phyloP scores from a whole-genome alignment of 1,140 invertebrate species.

The Drosophila jambulina region DNA sequence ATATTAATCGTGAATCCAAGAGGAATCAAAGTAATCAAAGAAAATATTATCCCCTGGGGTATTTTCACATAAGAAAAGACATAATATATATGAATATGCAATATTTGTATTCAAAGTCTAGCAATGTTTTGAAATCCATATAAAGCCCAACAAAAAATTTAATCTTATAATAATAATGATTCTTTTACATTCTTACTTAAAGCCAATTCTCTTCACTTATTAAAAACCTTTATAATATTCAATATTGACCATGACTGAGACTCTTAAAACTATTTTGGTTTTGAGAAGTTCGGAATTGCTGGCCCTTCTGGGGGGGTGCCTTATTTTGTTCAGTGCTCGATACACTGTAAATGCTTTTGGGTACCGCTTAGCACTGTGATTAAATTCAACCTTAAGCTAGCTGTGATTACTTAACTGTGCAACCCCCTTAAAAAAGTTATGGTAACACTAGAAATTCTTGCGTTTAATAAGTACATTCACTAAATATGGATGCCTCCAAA shows the following conservation, averaged over 20 bases:
- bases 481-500: constrained; percentile 28
- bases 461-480: constrained; percentile 36
- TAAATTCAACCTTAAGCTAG: constrained; percentile 15
- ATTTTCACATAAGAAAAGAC: too few species aligned
- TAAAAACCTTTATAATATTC: background rate
- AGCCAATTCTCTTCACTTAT: background rate
- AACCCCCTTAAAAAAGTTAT: constrained; percentile 32
- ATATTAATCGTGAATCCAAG: background rate
- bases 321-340: constrained; percentile 16
- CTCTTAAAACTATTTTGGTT: background rate
- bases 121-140: background rate
- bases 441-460: constrained; percentile 40
- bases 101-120: background rate
- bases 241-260: background rate
- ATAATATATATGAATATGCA: too few species aligned
- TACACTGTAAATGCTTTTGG: constrained; percentile 33
- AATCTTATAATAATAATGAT: background rate
- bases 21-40: background rate
- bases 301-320: background rate
- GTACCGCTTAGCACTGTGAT: constrained; percentile 17
- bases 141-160: background rate
- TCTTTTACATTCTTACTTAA: background rate
- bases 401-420: constrained; percentile 27
- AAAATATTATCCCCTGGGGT: background rate
- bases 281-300: background rate